Evolutionary conservation across 2,113 vertebrate genomes (phyloP).

Genomic region (Brachypteracias leptosomus): DNA sequence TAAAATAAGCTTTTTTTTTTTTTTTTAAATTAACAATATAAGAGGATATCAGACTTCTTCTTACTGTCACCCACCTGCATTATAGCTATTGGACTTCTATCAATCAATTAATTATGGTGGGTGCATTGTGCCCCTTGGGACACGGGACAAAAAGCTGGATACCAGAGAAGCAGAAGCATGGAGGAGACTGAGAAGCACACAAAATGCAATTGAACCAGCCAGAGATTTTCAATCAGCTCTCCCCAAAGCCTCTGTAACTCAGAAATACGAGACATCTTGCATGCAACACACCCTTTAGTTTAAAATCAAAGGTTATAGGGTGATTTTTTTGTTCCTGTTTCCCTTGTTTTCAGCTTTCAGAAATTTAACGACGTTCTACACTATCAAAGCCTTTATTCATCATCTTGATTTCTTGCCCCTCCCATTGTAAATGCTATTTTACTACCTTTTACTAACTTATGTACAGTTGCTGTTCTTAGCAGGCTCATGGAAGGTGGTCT

Average conservation of each 20-base stretch:
- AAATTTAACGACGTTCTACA: neutral
- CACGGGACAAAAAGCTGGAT: neutral
- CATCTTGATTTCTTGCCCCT: constrained; percentile 33
- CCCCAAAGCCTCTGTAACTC: neutral
- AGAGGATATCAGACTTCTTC: neutral
- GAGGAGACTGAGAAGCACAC: neutral
- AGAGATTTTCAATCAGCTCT: neutral
- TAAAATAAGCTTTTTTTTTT: neutral
- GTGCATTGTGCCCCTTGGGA: neutral
- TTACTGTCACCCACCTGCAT: neutral
- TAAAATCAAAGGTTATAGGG: neutral
- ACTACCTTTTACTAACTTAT: neutral
- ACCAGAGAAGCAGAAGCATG: neutral
- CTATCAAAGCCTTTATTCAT: constrained; percentile 19
- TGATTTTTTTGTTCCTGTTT: neutral
- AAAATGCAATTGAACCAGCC: neutral
- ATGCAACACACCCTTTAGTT: neutral
- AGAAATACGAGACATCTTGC: neutral
- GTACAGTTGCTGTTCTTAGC: neutral
- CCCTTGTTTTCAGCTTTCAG: neutral
- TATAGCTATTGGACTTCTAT: neutral
- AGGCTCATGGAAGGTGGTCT: neutral
- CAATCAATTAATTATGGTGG: fast-evolving
- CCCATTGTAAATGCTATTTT: neutral
- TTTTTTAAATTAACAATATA: neutral